phyloP scores from a whole-genome alignment of 2,797 vertebrate genomes.

The Tokudaia muenninki region DNA sequence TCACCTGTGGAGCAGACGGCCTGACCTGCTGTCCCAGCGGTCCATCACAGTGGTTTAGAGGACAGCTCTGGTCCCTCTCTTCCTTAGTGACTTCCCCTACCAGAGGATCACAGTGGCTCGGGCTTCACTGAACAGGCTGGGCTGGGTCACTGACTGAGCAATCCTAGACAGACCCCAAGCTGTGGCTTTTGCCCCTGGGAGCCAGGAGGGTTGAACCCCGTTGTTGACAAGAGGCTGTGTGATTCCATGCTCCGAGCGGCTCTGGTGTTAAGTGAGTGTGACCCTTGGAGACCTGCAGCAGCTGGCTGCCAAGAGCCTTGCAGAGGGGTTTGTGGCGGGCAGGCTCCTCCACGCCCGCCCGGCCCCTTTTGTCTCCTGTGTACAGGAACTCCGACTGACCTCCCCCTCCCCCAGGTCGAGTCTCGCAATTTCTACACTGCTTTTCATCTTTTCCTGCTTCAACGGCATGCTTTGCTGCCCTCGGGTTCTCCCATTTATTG shows the following conservation, averaged over 20 bases:
- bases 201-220: background rate
- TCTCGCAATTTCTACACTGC: background rate
- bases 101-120: background rate
- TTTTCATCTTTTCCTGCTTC: background rate
- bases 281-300: background rate
- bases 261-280: background rate
- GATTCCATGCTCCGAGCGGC: background rate
- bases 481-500: background rate
- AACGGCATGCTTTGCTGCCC: background rate
- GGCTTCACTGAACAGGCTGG: background rate
- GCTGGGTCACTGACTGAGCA: background rate
- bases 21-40: background rate
- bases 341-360: background rate
- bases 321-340: background rate
- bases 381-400: background rate
- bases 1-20: background rate
- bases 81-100: background rate
- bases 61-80: background rate
- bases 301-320: background rate
- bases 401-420: background rate
- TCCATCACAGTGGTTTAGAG: background rate
- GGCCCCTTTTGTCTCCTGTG: background rate
- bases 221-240: background rate
- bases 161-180: too few species aligned
- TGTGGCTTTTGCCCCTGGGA: background rate